Base-by-base conservation (phyloP, 2,113 vertebrate species). In the Pygoscelis adeliae region DNA sequence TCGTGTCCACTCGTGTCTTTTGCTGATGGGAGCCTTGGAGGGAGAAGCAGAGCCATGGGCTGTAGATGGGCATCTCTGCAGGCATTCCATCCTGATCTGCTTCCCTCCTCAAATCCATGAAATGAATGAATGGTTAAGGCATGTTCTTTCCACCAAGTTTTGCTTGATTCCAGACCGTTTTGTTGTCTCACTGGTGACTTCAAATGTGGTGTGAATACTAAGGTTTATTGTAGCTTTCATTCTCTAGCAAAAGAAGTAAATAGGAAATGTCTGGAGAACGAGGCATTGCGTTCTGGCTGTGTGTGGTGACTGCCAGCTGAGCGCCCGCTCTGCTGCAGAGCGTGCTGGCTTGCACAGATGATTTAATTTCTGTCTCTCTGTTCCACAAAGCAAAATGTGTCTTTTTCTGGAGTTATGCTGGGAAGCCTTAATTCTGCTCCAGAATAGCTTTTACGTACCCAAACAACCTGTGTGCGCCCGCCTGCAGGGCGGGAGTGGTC, bases 401-500 rank as follows among this genome's bases (percentile, higher is more conserved):
- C 44, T 71, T 12, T 50, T 89, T 55, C 47, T 63, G 69, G 44
- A 59, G 23, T 67, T 78, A 4, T 6, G 9, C 47, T 84, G 56
- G 40, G 59, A 77, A 89, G 42, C 10, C 52, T n/a, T 52, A 32
- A 11, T 26, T 80, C 21, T 56, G 36, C 40, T 58, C 15, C 49
- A 52, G 52, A 62, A 38, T 1, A 85, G 36, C 34, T 76, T 87
- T 72, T 78, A 7, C 15, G 5, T 78, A 56, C 26, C 23, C 44
- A 67, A 50, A 36, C 13, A 65, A 5, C 6, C 46, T 34, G 13
- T 0, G 1, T 62, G 34, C 5, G 7, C 3, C 0, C 21, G 50
- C 17, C 49, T 59, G 11, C 1, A 0, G 30, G n/a, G 44, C 13
- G 17, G 56, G 65, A 69, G 17, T 3, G 0, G 6, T 50, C 58